Conservation (phyloP, 1,140 invertebrate species). For the Nixonia krombeini region DNA sequence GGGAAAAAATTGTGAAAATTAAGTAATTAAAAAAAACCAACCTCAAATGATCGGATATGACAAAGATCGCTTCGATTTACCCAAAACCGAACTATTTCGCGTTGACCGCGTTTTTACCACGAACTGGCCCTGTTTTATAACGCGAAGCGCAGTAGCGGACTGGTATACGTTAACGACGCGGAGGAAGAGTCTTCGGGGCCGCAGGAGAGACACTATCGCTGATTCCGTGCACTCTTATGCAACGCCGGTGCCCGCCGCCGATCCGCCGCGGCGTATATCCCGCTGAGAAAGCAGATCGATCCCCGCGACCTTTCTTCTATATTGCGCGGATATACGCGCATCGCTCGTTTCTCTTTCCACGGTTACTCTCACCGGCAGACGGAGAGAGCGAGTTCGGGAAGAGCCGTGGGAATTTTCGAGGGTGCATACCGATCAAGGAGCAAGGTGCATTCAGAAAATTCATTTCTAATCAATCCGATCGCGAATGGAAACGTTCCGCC, state of each 20-base stretch:
- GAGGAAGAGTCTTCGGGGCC: constrained; percentile 3
- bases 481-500: too few species aligned
- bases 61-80: too few species aligned
- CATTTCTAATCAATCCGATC: too few species aligned
- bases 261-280: constrained; percentile 36
- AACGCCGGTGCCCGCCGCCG: constrained; percentile 28
- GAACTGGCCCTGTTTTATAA: too few species aligned
- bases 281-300: constrained; percentile 55
- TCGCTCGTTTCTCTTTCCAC: constrained; percentile 48
- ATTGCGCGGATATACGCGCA: constrained; percentile 42
- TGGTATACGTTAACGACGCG: constrained; percentile 30
- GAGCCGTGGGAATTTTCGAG: constrained; percentile 54
- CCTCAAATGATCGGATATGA: too few species aligned
- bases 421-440: constrained; percentile 14
- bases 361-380: constrained; percentile 28
- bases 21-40: too few species aligned
- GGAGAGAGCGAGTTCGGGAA: constrained; percentile 29
- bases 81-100: too few species aligned
- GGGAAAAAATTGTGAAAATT: too few species aligned
- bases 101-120: too few species aligned
- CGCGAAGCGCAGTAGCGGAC: constrained; percentile 21
- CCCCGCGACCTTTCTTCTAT: constrained; percentile 47
- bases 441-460: constrained; percentile 36
- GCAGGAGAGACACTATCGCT: constrained; percentile 23
- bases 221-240: constrained; percentile 40